Evolutionary conservation across 2,797 vertebrate genomes (phyloP).

Genomic region (Sebastes trivittatus): DNA sequence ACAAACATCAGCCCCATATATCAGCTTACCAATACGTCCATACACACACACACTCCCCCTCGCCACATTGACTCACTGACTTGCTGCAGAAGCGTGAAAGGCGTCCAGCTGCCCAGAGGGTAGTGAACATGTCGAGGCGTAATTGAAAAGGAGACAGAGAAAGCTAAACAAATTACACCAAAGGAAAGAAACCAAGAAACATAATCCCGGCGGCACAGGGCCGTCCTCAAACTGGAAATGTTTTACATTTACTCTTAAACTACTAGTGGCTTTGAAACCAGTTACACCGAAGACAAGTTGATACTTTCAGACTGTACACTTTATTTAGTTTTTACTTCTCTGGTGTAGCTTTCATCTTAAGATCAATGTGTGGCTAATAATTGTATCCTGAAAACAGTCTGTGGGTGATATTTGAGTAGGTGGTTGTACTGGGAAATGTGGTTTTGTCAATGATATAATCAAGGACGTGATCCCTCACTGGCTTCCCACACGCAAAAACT

Average conservation of each 20-base stretch:
- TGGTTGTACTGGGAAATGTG: background rate
- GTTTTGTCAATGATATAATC: background rate
- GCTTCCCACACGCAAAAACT: background rate
- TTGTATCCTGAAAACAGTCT: background rate
- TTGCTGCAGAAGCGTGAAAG: constrained; percentile 51
- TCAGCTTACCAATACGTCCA: background rate
- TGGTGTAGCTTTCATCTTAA: background rate
- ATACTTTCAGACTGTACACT: background rate
- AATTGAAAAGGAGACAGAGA: constrained; percentile 71
- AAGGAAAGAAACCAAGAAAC: constrained; percentile 61
- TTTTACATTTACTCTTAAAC: constrained; percentile 58
- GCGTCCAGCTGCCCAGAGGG: constrained; percentile 57
- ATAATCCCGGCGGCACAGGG: constrained; percentile 34
- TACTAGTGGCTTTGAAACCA: constrained; percentile 49
- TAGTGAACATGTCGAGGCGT: constrained; percentile 53
- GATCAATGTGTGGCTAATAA: constrained; percentile 3
- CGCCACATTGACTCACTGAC: constrained; percentile 18
- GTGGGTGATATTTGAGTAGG: background rate
- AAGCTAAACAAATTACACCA: constrained; percentile 73
- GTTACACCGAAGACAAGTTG: background rate
- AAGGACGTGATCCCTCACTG: background rate
- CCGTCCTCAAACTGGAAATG: constrained; percentile 54
- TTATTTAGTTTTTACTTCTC: background rate
- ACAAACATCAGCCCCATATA: background rate
- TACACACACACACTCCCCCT: background rate